Evolutionary conservation across 2,113 vertebrate species (phyloP).

Genomic region (Puma concolor): DNA sequence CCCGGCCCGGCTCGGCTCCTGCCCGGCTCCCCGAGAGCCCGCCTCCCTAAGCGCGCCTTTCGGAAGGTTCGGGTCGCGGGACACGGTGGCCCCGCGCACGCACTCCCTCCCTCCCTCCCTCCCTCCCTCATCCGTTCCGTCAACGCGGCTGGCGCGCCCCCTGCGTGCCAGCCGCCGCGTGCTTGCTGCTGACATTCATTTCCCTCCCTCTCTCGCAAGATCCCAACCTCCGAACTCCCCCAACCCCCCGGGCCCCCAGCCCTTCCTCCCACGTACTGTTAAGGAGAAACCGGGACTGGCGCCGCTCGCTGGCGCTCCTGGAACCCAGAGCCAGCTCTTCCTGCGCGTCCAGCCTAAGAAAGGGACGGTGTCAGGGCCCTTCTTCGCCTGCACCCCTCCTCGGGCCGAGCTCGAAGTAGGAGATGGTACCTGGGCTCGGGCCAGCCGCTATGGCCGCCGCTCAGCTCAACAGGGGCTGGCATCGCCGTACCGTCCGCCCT

Average conservation of each 20-base stretch:
- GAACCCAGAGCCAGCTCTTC: constrained; percentile 56
- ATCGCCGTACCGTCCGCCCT: background rate
- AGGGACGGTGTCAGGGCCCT: background rate
- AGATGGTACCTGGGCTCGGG: constrained; percentile 65
- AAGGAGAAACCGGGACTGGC: constrained; percentile 91
- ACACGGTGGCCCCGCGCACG: background rate
- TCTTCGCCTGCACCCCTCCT: background rate
- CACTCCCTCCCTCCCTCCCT: background rate
- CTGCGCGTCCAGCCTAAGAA: constrained; percentile 39
- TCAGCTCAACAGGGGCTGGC: constrained; percentile 22
- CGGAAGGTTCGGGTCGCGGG: background rate
- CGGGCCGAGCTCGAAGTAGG: background rate
- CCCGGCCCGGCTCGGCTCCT: background rate
- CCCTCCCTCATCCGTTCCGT: background rate
- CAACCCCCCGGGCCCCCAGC: background rate
- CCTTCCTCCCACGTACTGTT: constrained; percentile 86
- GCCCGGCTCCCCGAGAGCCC: background rate
- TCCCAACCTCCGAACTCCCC: background rate
- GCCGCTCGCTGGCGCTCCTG: constrained; percentile 82
- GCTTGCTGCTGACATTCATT: background rate
- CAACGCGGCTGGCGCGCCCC: background rate
- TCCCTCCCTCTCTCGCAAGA: background rate
- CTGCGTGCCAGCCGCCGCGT: background rate
- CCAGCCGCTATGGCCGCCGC: background rate
- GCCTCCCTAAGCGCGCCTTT: background rate